These are phyloP conservation scores for Drosophila chauvacae DNA, from an alignment of 1,140 invertebrate genomes.

Conservation along the genomic window DNA sequence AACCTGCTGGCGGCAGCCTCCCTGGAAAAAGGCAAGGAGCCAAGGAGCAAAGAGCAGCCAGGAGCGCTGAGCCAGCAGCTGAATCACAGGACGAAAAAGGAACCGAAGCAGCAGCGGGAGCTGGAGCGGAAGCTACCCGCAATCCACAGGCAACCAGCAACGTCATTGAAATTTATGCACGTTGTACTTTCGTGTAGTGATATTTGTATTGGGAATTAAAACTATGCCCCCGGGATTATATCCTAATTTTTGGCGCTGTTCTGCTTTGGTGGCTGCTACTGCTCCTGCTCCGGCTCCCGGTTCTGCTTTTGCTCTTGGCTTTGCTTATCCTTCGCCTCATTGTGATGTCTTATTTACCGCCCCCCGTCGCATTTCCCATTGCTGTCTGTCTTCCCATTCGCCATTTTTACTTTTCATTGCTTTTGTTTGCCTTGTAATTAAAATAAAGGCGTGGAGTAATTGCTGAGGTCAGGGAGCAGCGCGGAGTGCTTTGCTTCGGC, in stretches of 20 bases:
- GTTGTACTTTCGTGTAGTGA: slow-evolving; percentile 82
- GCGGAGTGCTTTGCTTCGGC: slow-evolving; percentile 7
- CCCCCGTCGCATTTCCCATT: slow-evolving; percentile 6
- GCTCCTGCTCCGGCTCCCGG: neutral
- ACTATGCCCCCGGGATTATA: slow-evolving; percentile 81
- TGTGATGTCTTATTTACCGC: slow-evolving; percentile 20
- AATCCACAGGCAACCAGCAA: slow-evolving; percentile 48
- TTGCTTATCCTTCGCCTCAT: slow-evolving; percentile 9
- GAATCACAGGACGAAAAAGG: slow-evolving; percentile 9
- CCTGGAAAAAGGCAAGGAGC: slow-evolving; percentile 8
- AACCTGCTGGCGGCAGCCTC: slow-evolving; percentile 48
- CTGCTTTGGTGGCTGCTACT: slow-evolving; percentile 30
- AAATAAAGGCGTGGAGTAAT: slow-evolving; percentile 83
- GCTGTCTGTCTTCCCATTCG: slow-evolving; percentile 41
- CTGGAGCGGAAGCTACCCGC: slow-evolving; percentile 22
- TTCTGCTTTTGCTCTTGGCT: neutral
- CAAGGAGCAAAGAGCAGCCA: slow-evolving; percentile 38
- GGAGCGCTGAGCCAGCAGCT: slow-evolving; percentile 60
- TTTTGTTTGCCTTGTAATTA: slow-evolving; percentile 80
- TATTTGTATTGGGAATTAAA: slow-evolving; percentile 84
- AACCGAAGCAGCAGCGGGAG: neutral
- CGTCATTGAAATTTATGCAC: slow-evolving; percentile 83
- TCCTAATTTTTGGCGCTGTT: slow-evolving; percentile 73
- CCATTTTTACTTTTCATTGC: slow-evolving; percentile 80
- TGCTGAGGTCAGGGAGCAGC: slow-evolving; percentile 75